phyloP scores from a whole-genome alignment of 2,797 vertebrate species.

The Lophotriccus pileatus region DNA sequence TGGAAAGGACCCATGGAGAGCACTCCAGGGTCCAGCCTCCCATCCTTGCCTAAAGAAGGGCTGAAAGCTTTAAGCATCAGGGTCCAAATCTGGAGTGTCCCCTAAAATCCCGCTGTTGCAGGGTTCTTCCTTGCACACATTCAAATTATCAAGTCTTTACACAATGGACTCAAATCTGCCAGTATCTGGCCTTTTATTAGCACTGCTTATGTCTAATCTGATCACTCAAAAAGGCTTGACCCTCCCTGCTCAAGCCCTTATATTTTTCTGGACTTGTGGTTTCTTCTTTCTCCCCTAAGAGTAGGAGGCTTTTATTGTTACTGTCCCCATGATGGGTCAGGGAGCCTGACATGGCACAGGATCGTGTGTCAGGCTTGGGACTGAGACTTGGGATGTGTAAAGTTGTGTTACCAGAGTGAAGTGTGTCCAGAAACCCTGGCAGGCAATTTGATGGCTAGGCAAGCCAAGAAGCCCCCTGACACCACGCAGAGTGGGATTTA shows the following conservation, averaged over 20 bases:
- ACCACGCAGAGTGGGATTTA: background rate
- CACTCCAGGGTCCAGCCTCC: fast-evolving
- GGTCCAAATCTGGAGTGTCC: background rate
- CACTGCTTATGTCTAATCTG: background rate
- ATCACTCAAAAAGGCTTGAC: background rate
- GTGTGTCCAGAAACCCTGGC: background rate
- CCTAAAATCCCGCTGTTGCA: background rate
- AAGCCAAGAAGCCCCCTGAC: background rate
- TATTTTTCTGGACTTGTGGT: background rate
- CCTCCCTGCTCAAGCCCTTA: background rate
- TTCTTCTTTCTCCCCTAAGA: background rate
- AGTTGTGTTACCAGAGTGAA: background rate
- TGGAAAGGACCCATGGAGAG: background rate
- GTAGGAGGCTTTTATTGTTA: background rate
- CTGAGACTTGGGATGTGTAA: background rate
- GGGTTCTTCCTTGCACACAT: background rate
- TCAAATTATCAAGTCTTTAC: background rate
- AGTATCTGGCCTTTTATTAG: background rate
- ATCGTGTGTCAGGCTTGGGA: fast-evolving
- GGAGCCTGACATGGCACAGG: background rate
- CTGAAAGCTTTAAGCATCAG: background rate
- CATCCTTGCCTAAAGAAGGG: background rate
- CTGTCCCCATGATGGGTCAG: background rate
- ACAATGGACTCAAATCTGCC: background rate
- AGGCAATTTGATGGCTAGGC: background rate